Evolutionary conservation across 2,888 invertebrate genomes (phyloP), one percentile per base, ranked within the genome.

Genomic region (Drosophila setosimentum): DNA sequence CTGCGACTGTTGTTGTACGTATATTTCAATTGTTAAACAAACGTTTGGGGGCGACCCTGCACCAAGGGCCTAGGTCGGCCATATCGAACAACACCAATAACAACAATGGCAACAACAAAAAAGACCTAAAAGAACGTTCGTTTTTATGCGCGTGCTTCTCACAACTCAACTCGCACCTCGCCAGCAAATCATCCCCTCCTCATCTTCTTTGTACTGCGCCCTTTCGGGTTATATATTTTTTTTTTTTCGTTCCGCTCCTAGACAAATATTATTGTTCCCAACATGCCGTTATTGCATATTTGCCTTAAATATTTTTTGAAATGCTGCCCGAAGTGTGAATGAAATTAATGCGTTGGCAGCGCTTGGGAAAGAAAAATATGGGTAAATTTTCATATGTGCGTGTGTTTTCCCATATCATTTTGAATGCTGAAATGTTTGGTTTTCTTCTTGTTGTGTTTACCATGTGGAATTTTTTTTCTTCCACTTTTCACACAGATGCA

Each of bases 201-300:
- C 37, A 13, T 24, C 24, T n/a, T 30, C 37, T 53, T 30, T 40
- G 27, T 32, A 32, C 3, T 45, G 49, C 29, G 55, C 67, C 76
- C 75, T 79, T 78, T 66, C 49, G 64, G 50, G 11, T 61, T 58
- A 32, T 10, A 53, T 67, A 37, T 60, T 65, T 54, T 30, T 35
- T 30, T 16, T 24, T 37, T 42, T 29, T 30, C 70, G 76, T 76
- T 80, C 69, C 73, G 70, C 75, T 88, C 85, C 90, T 89, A 90
- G 83, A 87, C 89, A 87, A 87, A 87, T 90, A 87, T 87, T 87
- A 90, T 87, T 90, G 87, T 90, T 87, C 83, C 87, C 87, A 87
- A 82, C 91, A 87, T 79, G 80, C 89, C 90, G 89, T 87, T 90
- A 89, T 87, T 90, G 90, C 90, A 88, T 90, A 89, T 88, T 87